These are phyloP conservation scores for Procavia capensis DNA, from an alignment of 2,113 vertebrate genomes.

Conservation along the genomic window DNA sequence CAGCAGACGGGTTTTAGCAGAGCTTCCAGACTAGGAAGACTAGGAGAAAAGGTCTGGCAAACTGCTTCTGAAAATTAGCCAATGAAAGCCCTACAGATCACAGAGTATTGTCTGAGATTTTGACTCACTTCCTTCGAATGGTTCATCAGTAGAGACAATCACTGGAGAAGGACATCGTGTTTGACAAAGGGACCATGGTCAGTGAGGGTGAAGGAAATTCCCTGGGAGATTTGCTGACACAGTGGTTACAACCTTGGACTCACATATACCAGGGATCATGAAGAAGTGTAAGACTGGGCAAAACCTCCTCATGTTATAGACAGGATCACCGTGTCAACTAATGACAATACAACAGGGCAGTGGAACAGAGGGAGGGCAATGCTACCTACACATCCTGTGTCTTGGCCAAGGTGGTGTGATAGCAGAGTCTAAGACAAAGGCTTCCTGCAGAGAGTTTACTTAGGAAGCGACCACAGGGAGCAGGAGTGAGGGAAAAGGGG, in stretches of 20 bases:
- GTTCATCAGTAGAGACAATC: not conserved
- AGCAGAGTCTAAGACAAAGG: not conserved
- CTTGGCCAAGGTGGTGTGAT: not conserved
- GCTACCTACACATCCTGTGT: not conserved
- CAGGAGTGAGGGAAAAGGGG: not conserved
- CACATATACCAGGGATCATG: not conserved
- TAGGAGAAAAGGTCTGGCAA: not conserved
- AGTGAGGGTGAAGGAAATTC: not conserved
- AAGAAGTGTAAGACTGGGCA: not conserved
- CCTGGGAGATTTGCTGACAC: not conserved
- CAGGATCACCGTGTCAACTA: not conserved
- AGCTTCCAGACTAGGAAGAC: not conserved
- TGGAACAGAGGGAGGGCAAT: not conserved
- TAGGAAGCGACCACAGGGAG: not conserved
- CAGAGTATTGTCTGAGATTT: not conserved
- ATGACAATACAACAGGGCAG: not conserved
- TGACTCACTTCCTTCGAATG: not conserved
- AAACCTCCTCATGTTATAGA: not conserved
- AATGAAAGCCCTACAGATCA: not conserved
- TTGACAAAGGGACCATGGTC: not conserved
- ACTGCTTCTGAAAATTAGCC: not conserved
- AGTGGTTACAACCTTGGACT: not conserved
- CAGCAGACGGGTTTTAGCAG: not conserved
- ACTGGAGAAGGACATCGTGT: not conserved
- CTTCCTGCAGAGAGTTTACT: not conserved